A percentile compares a stretch with the other conserved stretches of the same genome.
Conservation (phyloP, 2,113 vertebrate genomes). For the Engraulis encrasicolus region DNA sequence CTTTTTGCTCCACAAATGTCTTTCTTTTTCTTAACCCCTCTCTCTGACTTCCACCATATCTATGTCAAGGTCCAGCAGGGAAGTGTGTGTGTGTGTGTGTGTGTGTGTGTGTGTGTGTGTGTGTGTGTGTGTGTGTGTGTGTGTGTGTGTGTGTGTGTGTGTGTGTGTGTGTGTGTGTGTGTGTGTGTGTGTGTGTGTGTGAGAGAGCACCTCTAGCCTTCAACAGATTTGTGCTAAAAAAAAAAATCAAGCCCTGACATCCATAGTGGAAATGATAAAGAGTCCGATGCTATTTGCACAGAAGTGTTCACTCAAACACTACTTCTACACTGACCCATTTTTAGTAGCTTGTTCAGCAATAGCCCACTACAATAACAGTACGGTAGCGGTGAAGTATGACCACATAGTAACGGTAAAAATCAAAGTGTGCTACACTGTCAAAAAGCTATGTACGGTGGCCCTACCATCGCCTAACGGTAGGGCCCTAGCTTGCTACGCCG, state of each 20-base stretch:
- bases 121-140: background rate
- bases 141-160: background rate
- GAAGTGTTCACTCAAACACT: background rate
- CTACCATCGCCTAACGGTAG: too few species aligned
- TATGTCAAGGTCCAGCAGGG: too few species aligned
- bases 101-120: background rate
- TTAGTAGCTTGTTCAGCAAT: background rate
- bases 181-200: too few species aligned
- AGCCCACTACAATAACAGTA: background rate
- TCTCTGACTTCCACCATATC: too few species aligned
- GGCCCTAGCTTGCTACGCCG: too few species aligned
- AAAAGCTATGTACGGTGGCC: too few species aligned
- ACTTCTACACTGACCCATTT: background rate
- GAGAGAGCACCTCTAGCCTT: background rate
- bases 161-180: too few species aligned
- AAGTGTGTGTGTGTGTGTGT: background rate
- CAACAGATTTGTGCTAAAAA: background rate
- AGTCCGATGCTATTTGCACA: background rate
- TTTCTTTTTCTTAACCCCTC: too few species aligned
- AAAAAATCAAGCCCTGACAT: background rate
- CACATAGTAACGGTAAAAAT: background rate
- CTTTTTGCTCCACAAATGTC: too few species aligned
- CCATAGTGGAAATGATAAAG: background rate
- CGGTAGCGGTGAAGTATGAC: too few species aligned
- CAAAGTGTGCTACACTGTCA: too few species aligned